Percentiles rank a stretch among this genome's conserved stretches.
These are phyloP conservation scores for Nothocercus nigrocapillus DNA, from an alignment of 2,113 vertebrate genomes.

Conservation along the genomic window DNA sequence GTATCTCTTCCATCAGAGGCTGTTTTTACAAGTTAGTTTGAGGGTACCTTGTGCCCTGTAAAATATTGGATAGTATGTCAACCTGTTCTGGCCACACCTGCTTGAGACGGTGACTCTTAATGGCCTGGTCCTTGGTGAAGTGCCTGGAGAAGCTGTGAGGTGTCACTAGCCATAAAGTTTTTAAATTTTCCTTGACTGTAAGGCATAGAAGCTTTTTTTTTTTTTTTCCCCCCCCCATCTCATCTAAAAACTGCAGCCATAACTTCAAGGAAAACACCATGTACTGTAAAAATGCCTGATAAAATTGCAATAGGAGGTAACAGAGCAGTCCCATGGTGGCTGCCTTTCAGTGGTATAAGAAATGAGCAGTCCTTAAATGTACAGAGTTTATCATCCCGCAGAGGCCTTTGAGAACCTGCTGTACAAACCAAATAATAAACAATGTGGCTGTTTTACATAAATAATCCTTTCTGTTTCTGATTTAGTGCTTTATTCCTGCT, in stretches of 20 bases:
- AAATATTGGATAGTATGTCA: not conserved
- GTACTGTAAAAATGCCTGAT: not conserved
- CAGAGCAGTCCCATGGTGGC: not conserved
- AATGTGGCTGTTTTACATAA: conserved; percentile 11
- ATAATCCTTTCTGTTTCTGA: conserved; percentile 31
- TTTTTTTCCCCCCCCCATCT: not conserved
- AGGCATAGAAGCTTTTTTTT: not conserved
- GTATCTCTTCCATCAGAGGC: not conserved
- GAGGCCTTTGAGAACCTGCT: not conserved
- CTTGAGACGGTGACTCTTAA: accelerated
- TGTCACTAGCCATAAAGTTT: not conserved
- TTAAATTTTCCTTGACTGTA: not conserved
- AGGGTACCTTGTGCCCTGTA: accelerated
- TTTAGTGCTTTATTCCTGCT: not conserved
- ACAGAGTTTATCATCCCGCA: not conserved
- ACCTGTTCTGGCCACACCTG: not conserved
- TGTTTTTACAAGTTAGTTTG: not conserved
- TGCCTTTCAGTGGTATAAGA: not conserved
- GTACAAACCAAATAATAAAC: not conserved
- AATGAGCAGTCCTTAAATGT: not conserved
- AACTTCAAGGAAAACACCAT: not conserved
- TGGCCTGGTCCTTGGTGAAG: not conserved
- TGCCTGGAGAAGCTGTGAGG: not conserved
- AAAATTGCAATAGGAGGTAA: not conserved
- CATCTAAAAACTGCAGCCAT: not conserved